Percentiles rank a stretch among this genome's conserved stretches.
phyloP scores from a whole-genome alignment of 2,797 vertebrate species.

The Gallinago solitaria region DNA sequence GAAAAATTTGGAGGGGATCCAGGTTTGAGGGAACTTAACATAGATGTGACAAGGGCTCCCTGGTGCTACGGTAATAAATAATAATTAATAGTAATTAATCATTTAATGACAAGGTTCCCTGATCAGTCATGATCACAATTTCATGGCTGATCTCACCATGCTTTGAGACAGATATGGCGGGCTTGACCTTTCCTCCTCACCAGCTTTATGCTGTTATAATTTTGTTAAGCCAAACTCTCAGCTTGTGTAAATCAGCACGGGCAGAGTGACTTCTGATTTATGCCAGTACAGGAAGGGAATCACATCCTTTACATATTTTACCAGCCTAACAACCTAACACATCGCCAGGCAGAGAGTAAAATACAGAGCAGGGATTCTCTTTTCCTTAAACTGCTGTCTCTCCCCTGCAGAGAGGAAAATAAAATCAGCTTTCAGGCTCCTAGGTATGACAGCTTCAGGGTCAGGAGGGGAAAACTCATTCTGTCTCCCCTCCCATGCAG shows the following conservation, averaged over 20 bases:
- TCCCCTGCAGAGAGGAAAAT: constrained; percentile 36
- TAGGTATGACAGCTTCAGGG: neutral
- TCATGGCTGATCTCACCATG: neutral
- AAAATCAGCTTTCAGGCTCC: neutral
- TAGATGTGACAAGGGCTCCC: constrained; percentile 9
- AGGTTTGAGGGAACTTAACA: neutral
- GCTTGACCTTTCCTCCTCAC: constrained; percentile 37
- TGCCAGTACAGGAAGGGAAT: neutral
- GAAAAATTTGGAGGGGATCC: constrained; percentile 13
- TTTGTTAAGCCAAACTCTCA: constrained; percentile 35
- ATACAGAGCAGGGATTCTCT: neutral
- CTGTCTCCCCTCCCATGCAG: neutral
- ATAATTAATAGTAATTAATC: constrained; percentile 47
- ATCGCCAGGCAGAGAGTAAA: neutral
- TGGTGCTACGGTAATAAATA: constrained; percentile 13
- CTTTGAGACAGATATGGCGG: neutral
- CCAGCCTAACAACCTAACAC: constrained; percentile 26
- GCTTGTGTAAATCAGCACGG: constrained; percentile 46
- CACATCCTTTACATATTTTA: constrained; percentile 44
- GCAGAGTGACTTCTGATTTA: constrained; percentile 45
- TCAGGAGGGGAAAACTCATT: constrained; percentile 20
- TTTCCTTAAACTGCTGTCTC: neutral
- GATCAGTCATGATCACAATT: neutral
- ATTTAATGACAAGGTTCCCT: neutral
- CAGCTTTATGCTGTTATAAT: neutral